These are phyloP conservation scores for Sinocyclocheilus anophthalmus DNA, from an alignment of 2,113 vertebrate species.

Conservation along the genomic window DNA sequence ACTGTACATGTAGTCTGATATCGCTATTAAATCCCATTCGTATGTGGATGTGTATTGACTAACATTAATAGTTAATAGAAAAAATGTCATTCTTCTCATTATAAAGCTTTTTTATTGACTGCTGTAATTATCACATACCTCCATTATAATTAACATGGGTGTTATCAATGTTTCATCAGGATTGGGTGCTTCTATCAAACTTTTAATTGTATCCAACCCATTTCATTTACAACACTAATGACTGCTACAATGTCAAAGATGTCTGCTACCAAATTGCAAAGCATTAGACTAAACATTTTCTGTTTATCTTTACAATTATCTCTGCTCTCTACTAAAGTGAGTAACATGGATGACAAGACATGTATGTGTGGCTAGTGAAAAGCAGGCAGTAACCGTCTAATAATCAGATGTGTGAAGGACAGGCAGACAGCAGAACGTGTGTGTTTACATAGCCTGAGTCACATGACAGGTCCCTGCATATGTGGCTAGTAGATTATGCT, in stretches of 20 bases:
- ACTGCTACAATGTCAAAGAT: neutral
- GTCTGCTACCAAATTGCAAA: neutral
- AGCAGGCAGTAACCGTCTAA: constrained; percentile 10
- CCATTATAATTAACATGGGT: neutral
- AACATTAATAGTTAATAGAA: neutral
- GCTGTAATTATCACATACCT: neutral
- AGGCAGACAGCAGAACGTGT: neutral
- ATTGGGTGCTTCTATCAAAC: neutral
- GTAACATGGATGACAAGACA: neutral
- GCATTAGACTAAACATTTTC: neutral
- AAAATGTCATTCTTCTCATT: neutral
- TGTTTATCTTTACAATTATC: neutral
- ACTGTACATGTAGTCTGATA: neutral
- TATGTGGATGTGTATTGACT: neutral
- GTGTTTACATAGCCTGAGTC: constrained; percentile 34
- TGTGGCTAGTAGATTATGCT: constrained; percentile 13
- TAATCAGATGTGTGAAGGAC: constrained; percentile 29
- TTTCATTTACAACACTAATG: neutral
- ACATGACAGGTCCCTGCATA: constrained; percentile 5
- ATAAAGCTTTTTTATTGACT: neutral
- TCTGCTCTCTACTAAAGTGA: neutral
- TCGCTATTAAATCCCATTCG: neutral
- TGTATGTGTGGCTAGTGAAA: neutral
- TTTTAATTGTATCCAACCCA: neutral
- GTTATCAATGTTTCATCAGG: neutral